A percentile compares a stretch with the other conserved stretches of the same genome.
phyloP scores from a whole-genome alignment of 2,888 invertebrate species.

The Auanema freiburgensis region DNA sequence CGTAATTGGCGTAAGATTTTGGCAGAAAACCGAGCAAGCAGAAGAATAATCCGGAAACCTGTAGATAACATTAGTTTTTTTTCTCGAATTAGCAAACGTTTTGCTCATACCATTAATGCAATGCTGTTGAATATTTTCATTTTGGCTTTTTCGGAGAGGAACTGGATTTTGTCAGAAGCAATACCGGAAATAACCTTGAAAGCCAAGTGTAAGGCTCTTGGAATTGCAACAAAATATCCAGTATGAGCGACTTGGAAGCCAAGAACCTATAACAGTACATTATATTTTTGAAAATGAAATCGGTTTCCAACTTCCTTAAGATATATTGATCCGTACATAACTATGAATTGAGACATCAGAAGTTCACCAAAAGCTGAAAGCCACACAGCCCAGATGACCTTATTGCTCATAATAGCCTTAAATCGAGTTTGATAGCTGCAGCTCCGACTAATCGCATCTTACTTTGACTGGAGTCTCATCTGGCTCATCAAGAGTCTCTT shows the following conservation, averaged over 20 bases:
- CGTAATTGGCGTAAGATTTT: constrained; percentile 31
- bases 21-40: constrained; percentile 46
- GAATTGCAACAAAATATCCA: constrained; percentile 50
- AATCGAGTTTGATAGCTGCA: background rate
- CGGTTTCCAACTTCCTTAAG: constrained; percentile 39
- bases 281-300: background rate
- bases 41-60: constrained; percentile 46
- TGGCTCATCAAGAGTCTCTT: constrained; percentile 35
- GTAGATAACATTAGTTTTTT: background rate
- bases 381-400: constrained; percentile 51
- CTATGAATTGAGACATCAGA: constrained; percentile 55
- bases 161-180: constrained; percentile 45
- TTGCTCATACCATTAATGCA: constrained; percentile 44
- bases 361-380: constrained; percentile 50
- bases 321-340: constrained; percentile 50
- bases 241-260: constrained; percentile 51
- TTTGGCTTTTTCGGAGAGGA: constrained; percentile 48
- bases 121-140: constrained; percentile 58
- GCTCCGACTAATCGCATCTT: background rate
- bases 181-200: constrained; percentile 50
- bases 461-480: constrained; percentile 38
- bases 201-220: constrained; percentile 43
- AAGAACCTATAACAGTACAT: constrained; percentile 28
- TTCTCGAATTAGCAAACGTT: background rate
- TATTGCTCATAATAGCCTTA: constrained; percentile 40